A percentile compares a stretch with the other conserved stretches of the same genome.
phyloP scores from a whole-genome alignment of 1,140 invertebrate genomes.

The Archegozetes longisetosus region DNA sequence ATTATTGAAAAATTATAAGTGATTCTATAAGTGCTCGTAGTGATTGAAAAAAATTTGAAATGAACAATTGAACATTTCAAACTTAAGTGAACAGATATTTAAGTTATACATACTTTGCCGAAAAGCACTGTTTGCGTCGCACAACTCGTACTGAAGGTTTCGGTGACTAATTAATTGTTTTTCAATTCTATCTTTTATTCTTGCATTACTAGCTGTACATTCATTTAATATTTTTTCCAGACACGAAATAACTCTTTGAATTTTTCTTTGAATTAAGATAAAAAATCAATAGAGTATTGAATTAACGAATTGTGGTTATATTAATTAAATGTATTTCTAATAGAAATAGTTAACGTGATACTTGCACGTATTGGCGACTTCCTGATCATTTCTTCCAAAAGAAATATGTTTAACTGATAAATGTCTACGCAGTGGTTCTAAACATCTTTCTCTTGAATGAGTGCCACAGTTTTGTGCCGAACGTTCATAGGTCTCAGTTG shows the following conservation, averaged over 20 bases:
- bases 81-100: no score
- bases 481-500: not conserved
- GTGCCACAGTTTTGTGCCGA: not conserved
- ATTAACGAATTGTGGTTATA: no score
- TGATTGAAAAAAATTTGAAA: no score
- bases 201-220: not conserved
- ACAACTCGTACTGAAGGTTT: not conserved
- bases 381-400: not conserved
- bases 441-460: not conserved
- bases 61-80: no score
- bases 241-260: not conserved
- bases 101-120: not conserved
- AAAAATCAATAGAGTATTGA: not conserved
- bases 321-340: no score
- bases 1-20: no score
- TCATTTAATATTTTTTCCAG: not conserved
- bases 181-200: not conserved
- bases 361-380: not conserved
- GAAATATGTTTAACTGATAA: not conserved
- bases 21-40: no score
- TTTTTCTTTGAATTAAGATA: not conserved
- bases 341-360: not conserved
- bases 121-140: not conserved
- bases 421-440: not conserved
- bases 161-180: not conserved